Evolutionary conservation across 2,888 invertebrate species (phyloP), one percentile per base, ranked within the genome.

Genomic region (Palloptera scutellata): DNA sequence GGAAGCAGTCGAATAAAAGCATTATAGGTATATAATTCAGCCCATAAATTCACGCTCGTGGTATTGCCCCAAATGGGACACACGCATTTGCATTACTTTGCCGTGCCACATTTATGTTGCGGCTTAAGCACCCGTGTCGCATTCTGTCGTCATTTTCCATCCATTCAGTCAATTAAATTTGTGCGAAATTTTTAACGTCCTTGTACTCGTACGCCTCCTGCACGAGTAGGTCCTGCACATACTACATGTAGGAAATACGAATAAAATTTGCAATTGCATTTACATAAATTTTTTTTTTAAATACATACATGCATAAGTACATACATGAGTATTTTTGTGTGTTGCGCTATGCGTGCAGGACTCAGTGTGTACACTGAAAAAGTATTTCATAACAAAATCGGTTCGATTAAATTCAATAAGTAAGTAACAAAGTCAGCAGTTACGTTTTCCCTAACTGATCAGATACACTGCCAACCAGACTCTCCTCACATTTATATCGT

Each of bases 201-300:
- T 43, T 40, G 19, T 15, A n/a, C 55, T 10, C 43, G 53, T 5
- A 58, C 30, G 19, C 17, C 12, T n/a, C 17, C 30, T 30, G 61
- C 40, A 61, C 17, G 51, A 19, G 43, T 19, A 12, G 10, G 55
- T 15, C 19, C 53, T 17, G 41, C 17, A 42, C 41, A 40, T 48
- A 15, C 41, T n/a, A 60, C 71, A 75, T 78, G 79, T 79, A 77
- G 79, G 78, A 79, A 78, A 79, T 77, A 77, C 76, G 74, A 74
- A 74, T 78, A 78, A 79, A 79, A 77, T 74, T 67, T 65, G 61
- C 66, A 52, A 75, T 73, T 70, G 73, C 73, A 76, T 75, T 76
- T 72, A 73, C 70, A 70, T 72, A 51, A 64, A 53, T 51, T 58
- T 52, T 45, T 54, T 52, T 11, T 20, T 9, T 45, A 20, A 41